Percentiles rank a stretch among this genome's conserved stretches.
These are phyloP conservation scores for Agrilus planipennis DNA, from an alignment of 1,140 invertebrate genomes.

Conservation along the genomic window DNA sequence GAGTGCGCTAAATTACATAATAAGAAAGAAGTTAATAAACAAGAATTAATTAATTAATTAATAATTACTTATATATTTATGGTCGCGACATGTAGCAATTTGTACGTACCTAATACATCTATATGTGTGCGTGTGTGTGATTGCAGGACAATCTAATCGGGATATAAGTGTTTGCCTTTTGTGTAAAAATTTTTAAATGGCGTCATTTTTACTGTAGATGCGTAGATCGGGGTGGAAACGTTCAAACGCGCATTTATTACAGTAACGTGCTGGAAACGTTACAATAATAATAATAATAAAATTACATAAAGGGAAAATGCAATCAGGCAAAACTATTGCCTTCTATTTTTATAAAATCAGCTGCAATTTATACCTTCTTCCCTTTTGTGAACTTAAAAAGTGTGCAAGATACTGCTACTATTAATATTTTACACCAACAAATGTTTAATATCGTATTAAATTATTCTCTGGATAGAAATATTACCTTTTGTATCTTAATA, in stretches of 20 bases:
- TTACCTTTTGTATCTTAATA: no score
- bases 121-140: conserved; percentile 7
- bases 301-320: background rate
- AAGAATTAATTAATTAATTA: background rate
- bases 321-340: background rate
- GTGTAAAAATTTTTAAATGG: conserved; percentile 14
- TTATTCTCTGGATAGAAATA: no score
- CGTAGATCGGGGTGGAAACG: conserved; percentile 2
- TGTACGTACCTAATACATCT: background rate
- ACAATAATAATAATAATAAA: background rate
- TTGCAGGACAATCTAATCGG: conserved; percentile 17
- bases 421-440: no score
- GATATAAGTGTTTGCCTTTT: conserved; percentile 17
- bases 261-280: background rate
- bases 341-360: conserved; percentile 1
- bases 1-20: conserved; percentile 1
- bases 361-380: conserved; percentile 2
- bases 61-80: background rate
- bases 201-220: conserved; percentile 5
- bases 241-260: background rate
- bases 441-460: no score
- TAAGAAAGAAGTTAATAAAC: conserved; percentile 3
- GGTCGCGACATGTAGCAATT: background rate
- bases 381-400: background rate
- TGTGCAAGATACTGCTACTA: no score